Evolutionary conservation across 2,113 vertebrate genomes (phyloP).

Genomic region (Coreoperca whiteheadi): DNA sequence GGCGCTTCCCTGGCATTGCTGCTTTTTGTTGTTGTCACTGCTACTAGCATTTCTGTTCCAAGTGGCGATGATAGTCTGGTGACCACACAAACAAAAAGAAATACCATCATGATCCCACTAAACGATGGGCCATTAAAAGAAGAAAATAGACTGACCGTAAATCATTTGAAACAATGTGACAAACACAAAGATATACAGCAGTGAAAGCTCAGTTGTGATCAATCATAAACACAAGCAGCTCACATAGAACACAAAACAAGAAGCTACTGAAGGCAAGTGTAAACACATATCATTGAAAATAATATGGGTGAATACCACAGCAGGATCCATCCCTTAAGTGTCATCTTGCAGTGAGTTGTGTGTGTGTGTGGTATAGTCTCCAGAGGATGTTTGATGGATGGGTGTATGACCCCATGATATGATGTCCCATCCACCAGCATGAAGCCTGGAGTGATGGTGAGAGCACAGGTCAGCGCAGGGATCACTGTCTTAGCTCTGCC

Average conservation of each 20-base stretch:
- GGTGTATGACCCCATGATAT: constrained; percentile 31
- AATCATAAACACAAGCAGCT: constrained; percentile 17
- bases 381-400: constrained; percentile 22
- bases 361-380: constrained; percentile 16
- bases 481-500: not conserved
- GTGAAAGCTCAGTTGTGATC: constrained; percentile 22
- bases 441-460: constrained; percentile 35
- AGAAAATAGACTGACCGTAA: constrained; percentile 46
- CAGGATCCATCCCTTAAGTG: constrained; percentile 1
- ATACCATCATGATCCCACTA: constrained; percentile 36
- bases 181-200: constrained; percentile 14
- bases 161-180: constrained; percentile 36
- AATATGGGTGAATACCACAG: not conserved
- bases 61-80: constrained; percentile 16
- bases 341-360: constrained; percentile 24
- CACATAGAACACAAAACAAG: constrained; percentile 7
- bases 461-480: constrained; percentile 2
- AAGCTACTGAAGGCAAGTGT: not conserved
- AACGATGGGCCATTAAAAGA: constrained; percentile 16
- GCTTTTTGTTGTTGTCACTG: constrained; percentile 8
- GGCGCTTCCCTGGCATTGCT: constrained; percentile 14
- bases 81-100: constrained; percentile 55
- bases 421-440: constrained; percentile 33
- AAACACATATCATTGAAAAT: constrained; percentile 11
- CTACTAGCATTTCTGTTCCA: constrained; percentile 23